phyloP scores from a whole-genome alignment of 1,140 invertebrate species.

The Pectinophora gossypiella region DNA sequence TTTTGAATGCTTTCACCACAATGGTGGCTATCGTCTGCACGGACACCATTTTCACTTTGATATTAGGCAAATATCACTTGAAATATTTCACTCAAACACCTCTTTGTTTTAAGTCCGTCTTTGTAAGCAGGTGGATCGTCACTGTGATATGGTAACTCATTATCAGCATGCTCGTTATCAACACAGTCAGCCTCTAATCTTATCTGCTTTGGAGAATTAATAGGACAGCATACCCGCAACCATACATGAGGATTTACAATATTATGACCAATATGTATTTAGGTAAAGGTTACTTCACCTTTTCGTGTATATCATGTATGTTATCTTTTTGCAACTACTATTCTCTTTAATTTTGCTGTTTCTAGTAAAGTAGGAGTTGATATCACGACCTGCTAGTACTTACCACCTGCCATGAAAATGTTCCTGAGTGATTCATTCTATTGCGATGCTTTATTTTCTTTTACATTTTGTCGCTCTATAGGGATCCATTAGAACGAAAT shows the following conservation, averaged over 20 bases:
- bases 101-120: constrained; percentile 31
- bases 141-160: constrained; percentile 52
- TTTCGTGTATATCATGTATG: neutral
- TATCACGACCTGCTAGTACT: too few relatives aligned
- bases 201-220: constrained; percentile 62
- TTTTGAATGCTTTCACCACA: constrained; percentile 85
- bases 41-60: constrained; percentile 80
- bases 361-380: too few relatives aligned
- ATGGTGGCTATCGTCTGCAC: constrained; percentile 85
- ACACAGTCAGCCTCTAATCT: constrained; percentile 35
- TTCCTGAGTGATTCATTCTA: too few relatives aligned
- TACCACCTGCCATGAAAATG: too few relatives aligned
- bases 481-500: too few relatives aligned
- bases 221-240: constrained; percentile 31
- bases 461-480: too few relatives aligned
- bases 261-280: neutral
- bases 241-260: too few relatives aligned
- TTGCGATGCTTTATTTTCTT: too few relatives aligned
- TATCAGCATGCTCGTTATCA: constrained; percentile 33
- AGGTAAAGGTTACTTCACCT: neutral
- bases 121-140: constrained; percentile 35
- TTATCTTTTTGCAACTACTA: constrained; percentile 17
- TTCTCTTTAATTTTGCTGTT: constrained; percentile 13
- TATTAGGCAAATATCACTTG: constrained; percentile 11
- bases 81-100: constrained; percentile 6